A percentile compares a stretch with the other conserved stretches of the same genome.
These are phyloP conservation scores for Euthynnus affinis DNA, from an alignment of 2,797 vertebrate species.

Conservation along the genomic window DNA sequence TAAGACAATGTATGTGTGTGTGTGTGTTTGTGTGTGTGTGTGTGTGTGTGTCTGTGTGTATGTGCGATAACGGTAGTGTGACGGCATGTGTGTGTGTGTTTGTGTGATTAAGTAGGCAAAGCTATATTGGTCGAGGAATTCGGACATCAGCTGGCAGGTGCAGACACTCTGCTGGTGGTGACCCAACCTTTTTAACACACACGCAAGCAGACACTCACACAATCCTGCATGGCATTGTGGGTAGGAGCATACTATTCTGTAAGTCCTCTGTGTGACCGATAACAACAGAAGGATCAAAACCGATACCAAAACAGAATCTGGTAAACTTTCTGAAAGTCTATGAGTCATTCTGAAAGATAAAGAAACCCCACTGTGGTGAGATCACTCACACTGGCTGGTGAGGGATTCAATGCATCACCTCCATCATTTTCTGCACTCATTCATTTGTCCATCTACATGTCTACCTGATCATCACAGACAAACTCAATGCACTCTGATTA, in stretches of 20 bases:
- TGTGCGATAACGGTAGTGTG: background rate
- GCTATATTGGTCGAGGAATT: slow-evolving; percentile 82
- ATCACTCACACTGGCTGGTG: background rate
- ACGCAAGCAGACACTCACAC: slow-evolving; percentile 33
- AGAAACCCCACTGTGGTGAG: background rate
- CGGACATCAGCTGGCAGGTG: slow-evolving; percentile 83
- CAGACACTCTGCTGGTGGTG: slow-evolving; percentile 69
- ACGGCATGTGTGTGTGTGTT: background rate
- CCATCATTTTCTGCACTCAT: background rate
- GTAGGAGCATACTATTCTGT: slow-evolving; percentile 25
- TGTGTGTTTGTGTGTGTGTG: background rate
- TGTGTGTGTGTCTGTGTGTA: slow-evolving; percentile 6
- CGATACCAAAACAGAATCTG: background rate
- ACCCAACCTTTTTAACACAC: slow-evolving; percentile 27
- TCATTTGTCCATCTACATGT: background rate
- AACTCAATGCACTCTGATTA: background rate
- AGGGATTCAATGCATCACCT: background rate
- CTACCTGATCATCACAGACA: slow-evolving; percentile 3
- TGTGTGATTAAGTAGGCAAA: slow-evolving; percentile 61
- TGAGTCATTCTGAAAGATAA: background rate
- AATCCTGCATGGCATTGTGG: slow-evolving; percentile 47
- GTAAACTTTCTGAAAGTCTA: background rate
- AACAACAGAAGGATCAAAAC: slow-evolving; percentile 31
- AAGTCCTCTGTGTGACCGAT: slow-evolving; percentile 46
- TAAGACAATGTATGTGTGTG: background rate